These are phyloP conservation scores for Phylloscopus trochilus DNA, from an alignment of 2,113 vertebrate genomes.

Conservation along the genomic window DNA sequence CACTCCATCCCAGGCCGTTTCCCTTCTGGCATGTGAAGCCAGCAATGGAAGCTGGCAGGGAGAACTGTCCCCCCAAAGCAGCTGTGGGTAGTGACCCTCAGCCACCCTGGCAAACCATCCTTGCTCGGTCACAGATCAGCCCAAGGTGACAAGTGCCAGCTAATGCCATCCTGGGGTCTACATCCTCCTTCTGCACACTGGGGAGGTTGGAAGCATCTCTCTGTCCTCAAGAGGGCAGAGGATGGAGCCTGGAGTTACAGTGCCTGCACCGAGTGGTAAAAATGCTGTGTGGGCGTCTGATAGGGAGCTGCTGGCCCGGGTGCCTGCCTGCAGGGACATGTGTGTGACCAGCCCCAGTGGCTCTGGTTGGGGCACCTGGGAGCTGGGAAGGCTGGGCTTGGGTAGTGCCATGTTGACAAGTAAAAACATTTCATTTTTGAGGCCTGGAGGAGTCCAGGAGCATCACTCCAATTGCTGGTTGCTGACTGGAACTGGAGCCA, in stretches of 20 bases:
- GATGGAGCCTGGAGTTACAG: not conserved
- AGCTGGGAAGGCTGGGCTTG: not conserved
- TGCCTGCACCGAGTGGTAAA: not conserved
- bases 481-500: accelerated
- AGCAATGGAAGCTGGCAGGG: not conserved
- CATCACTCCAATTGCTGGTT: accelerated
- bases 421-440: not conserved
- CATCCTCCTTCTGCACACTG: accelerated
- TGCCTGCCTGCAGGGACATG: not conserved
- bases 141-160: accelerated
- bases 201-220: not conserved
- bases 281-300: not conserved
- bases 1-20: not conserved
- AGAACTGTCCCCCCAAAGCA: not conserved
- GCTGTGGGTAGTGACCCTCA: not conserved
- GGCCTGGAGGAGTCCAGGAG: not conserved
- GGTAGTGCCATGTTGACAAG: not conserved
- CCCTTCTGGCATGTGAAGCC: not conserved
- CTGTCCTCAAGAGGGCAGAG: slow-evolving; percentile 15
- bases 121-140: accelerated
- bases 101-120: accelerated
- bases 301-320: accelerated
- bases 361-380: not conserved
- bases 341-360: not conserved
- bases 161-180: not conserved